A percentile compares a stretch with the other conserved stretches of the same genome.
Evolutionary conservation across 2,888 invertebrate species (phyloP).

Genomic region (Phoenoteleia sp.): DNA sequence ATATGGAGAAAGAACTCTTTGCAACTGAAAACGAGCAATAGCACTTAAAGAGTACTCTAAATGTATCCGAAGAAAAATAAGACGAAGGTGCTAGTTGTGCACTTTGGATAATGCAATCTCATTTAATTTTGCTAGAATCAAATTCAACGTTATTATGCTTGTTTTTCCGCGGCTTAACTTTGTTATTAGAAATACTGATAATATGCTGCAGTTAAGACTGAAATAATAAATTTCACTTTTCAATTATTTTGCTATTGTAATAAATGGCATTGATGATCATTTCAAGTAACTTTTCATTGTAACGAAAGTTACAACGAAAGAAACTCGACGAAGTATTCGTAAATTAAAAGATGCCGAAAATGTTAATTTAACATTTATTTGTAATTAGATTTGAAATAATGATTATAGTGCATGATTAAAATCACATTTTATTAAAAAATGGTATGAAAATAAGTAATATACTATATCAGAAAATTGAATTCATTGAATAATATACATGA

Average conservation of each 20-base stretch:
- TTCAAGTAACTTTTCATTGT: background rate
- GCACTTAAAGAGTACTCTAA: constrained; percentile 41
- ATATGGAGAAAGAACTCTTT: constrained; percentile 1
- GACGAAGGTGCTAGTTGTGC: constrained; percentile 33
- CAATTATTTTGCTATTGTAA: background rate
- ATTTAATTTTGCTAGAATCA: constrained; percentile 42
- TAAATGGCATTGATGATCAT: background rate
- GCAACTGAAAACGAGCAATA: constrained; percentile 51
- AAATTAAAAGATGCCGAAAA: no score
- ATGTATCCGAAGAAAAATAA: constrained; percentile 37
- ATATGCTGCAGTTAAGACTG: background rate
- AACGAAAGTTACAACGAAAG: background rate
- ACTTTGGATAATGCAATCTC: constrained; percentile 51
- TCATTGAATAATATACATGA: no score
- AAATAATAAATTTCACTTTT: background rate
- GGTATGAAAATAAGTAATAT: no score
- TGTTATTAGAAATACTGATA: constrained; percentile 8
- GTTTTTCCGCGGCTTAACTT: constrained; percentile 29
- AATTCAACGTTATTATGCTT: constrained; percentile 9
- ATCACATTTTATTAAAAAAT: no score
- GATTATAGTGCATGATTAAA: no score
- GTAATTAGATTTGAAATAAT: no score
- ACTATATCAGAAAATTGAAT: no score
- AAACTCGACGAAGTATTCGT: no score
- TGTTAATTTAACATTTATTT: no score